Conservation (phyloP, 2,797 vertebrate genomes). For the Eulemur mongoz region DNA sequence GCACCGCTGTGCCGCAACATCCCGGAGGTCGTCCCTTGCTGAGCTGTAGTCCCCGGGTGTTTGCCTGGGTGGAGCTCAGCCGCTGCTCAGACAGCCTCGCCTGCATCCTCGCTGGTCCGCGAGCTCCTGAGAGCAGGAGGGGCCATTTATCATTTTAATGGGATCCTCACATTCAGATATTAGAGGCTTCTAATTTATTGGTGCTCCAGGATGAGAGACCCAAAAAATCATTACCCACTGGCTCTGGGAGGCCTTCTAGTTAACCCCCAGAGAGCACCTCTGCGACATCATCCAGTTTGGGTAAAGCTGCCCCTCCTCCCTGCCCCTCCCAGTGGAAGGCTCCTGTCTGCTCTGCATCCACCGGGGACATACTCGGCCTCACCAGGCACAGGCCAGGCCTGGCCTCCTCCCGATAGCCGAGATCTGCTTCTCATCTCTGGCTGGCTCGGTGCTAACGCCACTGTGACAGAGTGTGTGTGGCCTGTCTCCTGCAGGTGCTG, state of each 20-base stretch:
- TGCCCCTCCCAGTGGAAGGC: background rate
- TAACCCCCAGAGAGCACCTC: background rate
- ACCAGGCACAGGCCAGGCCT: background rate
- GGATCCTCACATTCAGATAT: constrained; percentile 51
- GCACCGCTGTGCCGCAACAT: background rate
- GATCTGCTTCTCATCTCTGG: background rate
- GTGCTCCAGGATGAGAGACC: background rate
- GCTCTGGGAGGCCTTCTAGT: constrained; percentile 19
- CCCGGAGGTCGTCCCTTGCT: background rate
- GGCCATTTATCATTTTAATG: constrained; percentile 64
- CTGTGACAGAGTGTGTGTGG: rapidly evolving
- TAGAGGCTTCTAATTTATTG: constrained; percentile 44
- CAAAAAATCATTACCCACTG: constrained; percentile 36
- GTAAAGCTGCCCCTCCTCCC: no score
- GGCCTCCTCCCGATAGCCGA: rapidly evolving
- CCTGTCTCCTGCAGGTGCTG: background rate
- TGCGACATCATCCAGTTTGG: no score
- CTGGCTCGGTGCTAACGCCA: background rate
- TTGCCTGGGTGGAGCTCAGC: background rate
- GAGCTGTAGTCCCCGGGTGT: background rate
- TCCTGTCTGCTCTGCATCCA: background rate
- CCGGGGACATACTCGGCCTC: rapidly evolving
- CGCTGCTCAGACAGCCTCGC: background rate
- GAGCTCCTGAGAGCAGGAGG: background rate
- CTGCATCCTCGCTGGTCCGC: constrained; percentile 4